A percentile compares a stretch with the other conserved stretches of the same genome.
phyloP scores from a whole-genome alignment of 2,113 vertebrate species.

The Pedionomus torquatus region DNA sequence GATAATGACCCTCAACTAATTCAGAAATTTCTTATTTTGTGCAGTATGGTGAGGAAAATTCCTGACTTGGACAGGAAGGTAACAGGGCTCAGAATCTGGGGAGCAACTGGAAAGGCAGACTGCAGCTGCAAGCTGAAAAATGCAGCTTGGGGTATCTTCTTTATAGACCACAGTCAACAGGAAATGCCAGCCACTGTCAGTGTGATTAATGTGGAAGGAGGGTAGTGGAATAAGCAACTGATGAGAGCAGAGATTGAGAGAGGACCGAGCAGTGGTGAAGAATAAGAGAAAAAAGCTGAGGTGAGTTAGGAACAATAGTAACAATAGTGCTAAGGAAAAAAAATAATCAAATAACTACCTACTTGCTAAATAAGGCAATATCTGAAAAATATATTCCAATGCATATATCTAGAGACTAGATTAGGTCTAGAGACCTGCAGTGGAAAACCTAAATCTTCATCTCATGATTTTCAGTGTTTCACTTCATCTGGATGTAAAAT shows the following conservation, averaged over 20 bases:
- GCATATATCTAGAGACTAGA: background rate
- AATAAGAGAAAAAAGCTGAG: background rate
- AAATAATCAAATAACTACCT: background rate
- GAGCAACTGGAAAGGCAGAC: background rate
- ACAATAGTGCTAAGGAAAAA: fast-evolving
- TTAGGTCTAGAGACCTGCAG: background rate
- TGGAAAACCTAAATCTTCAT: background rate
- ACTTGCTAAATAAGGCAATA: background rate
- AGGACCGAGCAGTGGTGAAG: background rate
- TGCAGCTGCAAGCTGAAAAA: background rate
- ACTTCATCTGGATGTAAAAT: background rate
- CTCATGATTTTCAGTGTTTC: background rate
- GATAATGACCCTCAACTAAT: background rate
- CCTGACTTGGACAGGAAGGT: background rate
- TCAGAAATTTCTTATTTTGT: background rate
- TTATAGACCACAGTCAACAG: background rate
- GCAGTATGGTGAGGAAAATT: background rate
- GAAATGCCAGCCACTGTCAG: background rate
- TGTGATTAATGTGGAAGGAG: background rate
- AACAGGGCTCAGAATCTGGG: background rate
- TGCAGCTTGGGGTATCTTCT: background rate
- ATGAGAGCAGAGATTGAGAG: background rate
- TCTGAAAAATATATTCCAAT: background rate
- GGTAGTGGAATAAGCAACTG: background rate
- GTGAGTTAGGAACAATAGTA: background rate